Evolutionary conservation across 2,888 invertebrate genomes (phyloP), one percentile per base, ranked within the genome.

Genomic region (Agonum fuliginosum): DNA sequence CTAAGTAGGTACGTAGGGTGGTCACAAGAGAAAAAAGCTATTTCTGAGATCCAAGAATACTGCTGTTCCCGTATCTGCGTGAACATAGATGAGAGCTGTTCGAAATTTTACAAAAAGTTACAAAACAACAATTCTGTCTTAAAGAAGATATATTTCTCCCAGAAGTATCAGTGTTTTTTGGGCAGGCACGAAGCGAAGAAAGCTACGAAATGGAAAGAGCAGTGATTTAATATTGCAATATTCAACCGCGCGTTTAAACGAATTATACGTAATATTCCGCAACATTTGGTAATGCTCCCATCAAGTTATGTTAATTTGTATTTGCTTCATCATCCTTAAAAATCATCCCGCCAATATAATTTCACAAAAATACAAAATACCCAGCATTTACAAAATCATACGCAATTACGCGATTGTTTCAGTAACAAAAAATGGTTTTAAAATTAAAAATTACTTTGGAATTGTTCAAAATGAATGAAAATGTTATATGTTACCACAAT

Each of bases 71-170:
- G 22, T 70, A 70, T 46, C 69, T 70, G 70, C 70, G 62, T 70
- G 46, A 70, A 46, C 70, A 70, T 70, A 46, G 46, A 70, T 48
- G 27, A 27, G 43, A 70, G 19, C 62, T 46, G 22, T 46, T 46
- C 69, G 69, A 70, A 70, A 70, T 70, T 70, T 70, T 46, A 70
- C 48, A 48, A 70, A 70, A 70, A 46, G 70, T 70, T 70, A 43
- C 43, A 70, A 70, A 70, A 70, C 70, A 70, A 70, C 70, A 70
- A 70, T 70, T 70, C 70, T 70, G 70, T 27, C 46, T 46, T 70
- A 70, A 70, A 70, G 70, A 70, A 70, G 70, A 70, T 70, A 70
- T 70, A 70, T 70, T 70, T 70, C 70, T 70, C 70, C 70, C 70
- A 43, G 70, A 70, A 70, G 70, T 70, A 70, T 70, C 70, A 70